phyloP scores from a whole-genome alignment of 2,888 invertebrate genomes.

The Teleiodes luculella region DNA sequence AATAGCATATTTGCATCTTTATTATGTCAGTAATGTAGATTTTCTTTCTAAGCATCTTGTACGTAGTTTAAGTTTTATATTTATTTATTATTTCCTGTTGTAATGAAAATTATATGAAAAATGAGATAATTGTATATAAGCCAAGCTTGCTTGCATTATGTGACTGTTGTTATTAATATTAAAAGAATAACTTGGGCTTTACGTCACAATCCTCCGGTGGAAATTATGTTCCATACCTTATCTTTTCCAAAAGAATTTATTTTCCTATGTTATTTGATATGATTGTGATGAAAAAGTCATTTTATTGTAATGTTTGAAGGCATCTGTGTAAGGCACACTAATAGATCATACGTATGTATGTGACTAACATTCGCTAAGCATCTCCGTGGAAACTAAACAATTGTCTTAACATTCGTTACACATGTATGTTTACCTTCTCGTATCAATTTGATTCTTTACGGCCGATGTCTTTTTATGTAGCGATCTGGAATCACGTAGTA shows the following conservation, averaged over 20 bases:
- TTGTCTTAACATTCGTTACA: conserved; percentile 41
- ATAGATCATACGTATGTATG: conserved; percentile 62
- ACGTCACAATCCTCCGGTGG: not conserved
- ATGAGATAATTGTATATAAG: conserved; percentile 67
- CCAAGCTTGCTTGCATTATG: conserved; percentile 74
- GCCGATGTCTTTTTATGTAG: conserved; percentile 15
- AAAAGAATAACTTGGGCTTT: conserved; percentile 2
- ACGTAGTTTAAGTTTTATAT: conserved; percentile 26
- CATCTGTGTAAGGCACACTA: conserved; percentile 67
- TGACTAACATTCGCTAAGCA: conserved; percentile 72
- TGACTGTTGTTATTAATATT: conserved; percentile 73
- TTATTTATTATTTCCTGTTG: conserved; percentile 28
- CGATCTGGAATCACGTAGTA: conserved; percentile 1
- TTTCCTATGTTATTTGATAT: conserved; percentile 3
- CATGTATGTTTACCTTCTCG: conserved; percentile 8
- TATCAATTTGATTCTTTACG: conserved; percentile 34
- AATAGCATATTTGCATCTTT: conserved; percentile 26
- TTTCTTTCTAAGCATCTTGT: conserved; percentile 40
- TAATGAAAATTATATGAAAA: conserved; percentile 36
- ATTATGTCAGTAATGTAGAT: conserved; percentile 28
- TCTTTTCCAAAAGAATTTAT: not conserved
- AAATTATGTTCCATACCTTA: not conserved
- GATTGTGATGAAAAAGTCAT: conserved; percentile 34
- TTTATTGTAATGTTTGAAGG: conserved; percentile 53
- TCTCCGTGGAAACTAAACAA: conserved; percentile 52